Conservation (phyloP, 2,113 vertebrate species). For the Pholis gunnellus region DNA sequence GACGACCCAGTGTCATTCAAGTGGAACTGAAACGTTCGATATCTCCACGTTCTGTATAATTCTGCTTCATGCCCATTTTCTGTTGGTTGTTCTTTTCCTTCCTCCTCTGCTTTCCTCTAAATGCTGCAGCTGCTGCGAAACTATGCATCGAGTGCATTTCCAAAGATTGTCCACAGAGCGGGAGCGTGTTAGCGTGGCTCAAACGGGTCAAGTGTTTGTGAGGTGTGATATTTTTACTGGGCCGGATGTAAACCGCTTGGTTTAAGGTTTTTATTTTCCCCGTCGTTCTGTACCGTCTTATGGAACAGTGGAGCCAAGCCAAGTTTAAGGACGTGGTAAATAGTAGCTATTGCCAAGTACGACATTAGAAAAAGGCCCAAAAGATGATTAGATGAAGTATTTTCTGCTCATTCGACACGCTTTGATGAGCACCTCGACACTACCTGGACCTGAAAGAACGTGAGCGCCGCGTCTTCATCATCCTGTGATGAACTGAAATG, state of each 20-base stretch:
- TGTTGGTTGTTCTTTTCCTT: conserved; percentile 16
- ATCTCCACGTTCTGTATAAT: conserved; percentile 62
- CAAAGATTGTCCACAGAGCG: conserved; percentile 81
- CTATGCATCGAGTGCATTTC: conserved; percentile 85
- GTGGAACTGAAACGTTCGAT: conserved; percentile 57
- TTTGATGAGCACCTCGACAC: conserved; percentile 33
- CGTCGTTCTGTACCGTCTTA: conserved; percentile 6
- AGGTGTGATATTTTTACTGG: conserved; percentile 20
- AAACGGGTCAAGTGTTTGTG: conserved; percentile 16
- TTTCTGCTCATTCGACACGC: background rate
- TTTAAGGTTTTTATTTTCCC: background rate
- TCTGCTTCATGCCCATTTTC: conserved; percentile 61
- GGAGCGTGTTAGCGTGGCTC: background rate
- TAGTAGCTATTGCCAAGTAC: background rate
- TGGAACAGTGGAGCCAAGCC: background rate
- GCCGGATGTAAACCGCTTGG: background rate
- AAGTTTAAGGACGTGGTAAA: background rate
- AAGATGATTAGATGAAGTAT: background rate
- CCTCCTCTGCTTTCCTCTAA: conserved; percentile 45
- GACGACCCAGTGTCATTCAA: conserved; percentile 70
- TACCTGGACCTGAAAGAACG: background rate
- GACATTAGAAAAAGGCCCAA: background rate
- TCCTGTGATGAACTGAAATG: background rate
- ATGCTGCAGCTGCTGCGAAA: conserved; percentile 82
- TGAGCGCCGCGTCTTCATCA: conserved; percentile 43